These are phyloP conservation scores for Villa cingulata DNA, from an alignment of 2,888 invertebrate genomes.

Conservation along the genomic window DNA sequence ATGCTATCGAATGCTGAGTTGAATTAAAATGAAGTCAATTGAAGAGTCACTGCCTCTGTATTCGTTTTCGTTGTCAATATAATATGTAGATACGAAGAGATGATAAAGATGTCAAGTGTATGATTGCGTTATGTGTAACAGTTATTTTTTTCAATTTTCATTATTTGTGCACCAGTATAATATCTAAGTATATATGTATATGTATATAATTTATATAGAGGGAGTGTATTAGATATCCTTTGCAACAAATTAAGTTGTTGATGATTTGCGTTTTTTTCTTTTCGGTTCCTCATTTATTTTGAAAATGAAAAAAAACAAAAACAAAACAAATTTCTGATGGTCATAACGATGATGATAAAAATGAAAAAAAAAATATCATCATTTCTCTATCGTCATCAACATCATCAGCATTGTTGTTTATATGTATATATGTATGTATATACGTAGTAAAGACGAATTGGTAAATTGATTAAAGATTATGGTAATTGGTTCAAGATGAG, in stretches of 20 bases:
- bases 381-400: background rate
- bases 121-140: too few relatives aligned
- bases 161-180: too few relatives aligned
- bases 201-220: background rate
- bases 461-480: conserved; percentile 15
- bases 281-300: background rate
- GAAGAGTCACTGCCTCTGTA: too few relatives aligned
- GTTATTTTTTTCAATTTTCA: too few relatives aligned
- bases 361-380: background rate
- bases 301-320: too few relatives aligned
- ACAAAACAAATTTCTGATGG: too few relatives aligned
- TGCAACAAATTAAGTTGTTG: conserved; percentile 10
- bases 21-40: background rate
- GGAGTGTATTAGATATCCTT: background rate
- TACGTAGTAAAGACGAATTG: conserved; percentile 9
- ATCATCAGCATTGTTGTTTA: too few relatives aligned
- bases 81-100: too few relatives aligned
- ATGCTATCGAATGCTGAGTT: background rate
- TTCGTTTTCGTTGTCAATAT: too few relatives aligned
- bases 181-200: too few relatives aligned
- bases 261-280: conserved; percentile 5
- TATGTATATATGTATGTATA: too few relatives aligned
- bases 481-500: conserved; percentile 13
- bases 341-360: background rate
- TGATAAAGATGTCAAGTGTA: too few relatives aligned